Conservation (phyloP, 2,888 invertebrate genomes). For the Zelleria hepariella region DNA sequence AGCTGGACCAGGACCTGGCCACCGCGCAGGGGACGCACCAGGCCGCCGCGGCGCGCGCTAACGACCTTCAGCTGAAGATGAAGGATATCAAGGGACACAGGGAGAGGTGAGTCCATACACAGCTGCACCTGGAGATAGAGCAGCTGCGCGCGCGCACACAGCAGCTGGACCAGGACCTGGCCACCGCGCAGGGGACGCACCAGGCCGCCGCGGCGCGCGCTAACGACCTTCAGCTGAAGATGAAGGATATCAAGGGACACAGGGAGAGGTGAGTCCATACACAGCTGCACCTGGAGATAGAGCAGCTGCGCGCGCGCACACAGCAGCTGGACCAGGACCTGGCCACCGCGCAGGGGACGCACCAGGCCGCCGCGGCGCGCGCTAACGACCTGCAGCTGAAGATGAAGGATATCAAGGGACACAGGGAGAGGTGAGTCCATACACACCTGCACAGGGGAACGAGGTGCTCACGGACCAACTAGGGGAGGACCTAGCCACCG, state of each 20-base stretch:
- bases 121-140: conserved; percentile 82
- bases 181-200: conserved; percentile 64
- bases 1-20: conserved; percentile 39
- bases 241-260: conserved; percentile 84
- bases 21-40: conserved; percentile 64
- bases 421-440: conserved; percentile 76
- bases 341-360: conserved; percentile 38
- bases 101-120: conserved; percentile 76
- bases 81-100: conserved; percentile 84
- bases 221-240: conserved; percentile 78
- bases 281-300: conserved; percentile 81
- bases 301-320: conserved; percentile 62
- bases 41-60: conserved; percentile 64
- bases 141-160: conserved; percentile 65
- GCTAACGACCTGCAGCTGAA: conserved; percentile 79
- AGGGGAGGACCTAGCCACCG: conserved; percentile 53
- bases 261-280: conserved; percentile 74
- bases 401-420: conserved; percentile 83
- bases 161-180: conserved; percentile 39
- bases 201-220: conserved; percentile 64
- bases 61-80: conserved; percentile 80
- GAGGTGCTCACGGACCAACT: too few species aligned
- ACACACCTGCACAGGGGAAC: conserved; percentile 80
- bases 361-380: conserved; percentile 57
- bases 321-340: conserved; percentile 67